Base-by-base conservation (phyloP, 2,113 vertebrate genomes). In the Atrichornis clamosus region DNA sequence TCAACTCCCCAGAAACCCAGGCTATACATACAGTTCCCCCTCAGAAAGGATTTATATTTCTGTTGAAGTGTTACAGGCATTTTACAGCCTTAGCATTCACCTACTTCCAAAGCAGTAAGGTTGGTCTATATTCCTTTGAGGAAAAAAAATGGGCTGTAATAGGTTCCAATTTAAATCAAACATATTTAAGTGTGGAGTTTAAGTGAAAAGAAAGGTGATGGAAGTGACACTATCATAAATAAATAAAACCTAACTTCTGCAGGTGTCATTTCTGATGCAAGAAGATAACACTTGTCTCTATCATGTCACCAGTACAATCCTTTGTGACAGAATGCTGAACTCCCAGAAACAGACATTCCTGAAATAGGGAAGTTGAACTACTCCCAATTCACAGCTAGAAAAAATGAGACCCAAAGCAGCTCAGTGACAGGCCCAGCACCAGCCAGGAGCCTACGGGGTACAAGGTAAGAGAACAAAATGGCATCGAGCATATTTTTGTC, bases 41-140 rank as follows among this genome's bases (percentile, higher is more conserved):
- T 74, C 49, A 84, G 88, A 96, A 90, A 87, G 27, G 15, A 91
- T 58, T 77, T 41, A 15, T 84, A 78, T 93, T 93, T 87, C 92
- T 88, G n/a, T 46, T 49, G 19, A 94, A 81, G n/a, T 21, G 22
- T 7, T 87, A 67, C 14, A 89, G 39, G 58, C 49, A 41, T 76
- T 90, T 74, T 52, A 87, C 20, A 90, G 60, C 68, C 95, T 76
- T 42, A 82, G 27, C 80, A 86, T 78, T 58, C 80, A 78, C 41
- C 35, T 76, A 11, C 95, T 95, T 93, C 90, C 93, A 97, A 93
- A 95, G 86, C 52, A 96, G 88, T 69, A 62, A 96, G 50, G 52
- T 68, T 47, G 85, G 39, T 13, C 84, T 91, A 63, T 26, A 62
- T 23, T 67, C 67, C 63, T 86, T 84, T 32, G 67, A 46, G 47